Base-by-base conservation (phyloP, 1,140 invertebrate species). In the Papilio aristodemus region DNA sequence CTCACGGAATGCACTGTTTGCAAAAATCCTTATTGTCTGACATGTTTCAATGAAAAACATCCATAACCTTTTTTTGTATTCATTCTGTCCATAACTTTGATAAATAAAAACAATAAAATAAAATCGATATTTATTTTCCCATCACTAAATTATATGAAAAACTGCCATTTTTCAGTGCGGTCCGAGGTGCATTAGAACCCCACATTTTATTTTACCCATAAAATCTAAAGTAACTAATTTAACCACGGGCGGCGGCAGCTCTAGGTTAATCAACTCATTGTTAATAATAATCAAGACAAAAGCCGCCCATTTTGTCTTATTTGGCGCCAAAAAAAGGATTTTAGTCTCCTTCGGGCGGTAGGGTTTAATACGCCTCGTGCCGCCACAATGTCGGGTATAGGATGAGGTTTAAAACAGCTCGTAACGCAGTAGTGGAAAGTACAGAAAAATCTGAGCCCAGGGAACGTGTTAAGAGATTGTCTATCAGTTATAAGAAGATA, bases 1-100 rank as follows among this genome's bases (percentile, higher is more conserved):
- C 38, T 75, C 17, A 72, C 74, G 11, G 37, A 72, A 60, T 75
- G 71, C 46, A 69, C 22, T 59, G 46, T 8, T 46, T 75, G 74
- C 69, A 71, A 75, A 71, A 75, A 71, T 71, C 71, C 13, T 72
- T 75, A 67, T 71, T 72, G 71, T 75, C 25, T 75, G 41, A 32
- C 58, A 22, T 73, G 72, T 73, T 73, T 73, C 37, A 70, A 70
- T 62, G 39, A 73, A 70, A 73, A 73, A 68, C 68, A 69, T 36
- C 39, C 59, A 60, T 67, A 67, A 67, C 17, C 67, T 64, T 38
- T 14, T 39, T 38, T 37, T 58, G 41, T 37, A 38, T 41, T n/a
- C 9, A 41, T 41, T 41, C 2, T 59, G n/a, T 37, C 10, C 39
- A 54, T 57, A 67, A 39, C 46, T 58, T 59, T 68, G 11, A 59